Conservation (phyloP, 2,113 vertebrate genomes). For the Heterotis niloticus region DNA sequence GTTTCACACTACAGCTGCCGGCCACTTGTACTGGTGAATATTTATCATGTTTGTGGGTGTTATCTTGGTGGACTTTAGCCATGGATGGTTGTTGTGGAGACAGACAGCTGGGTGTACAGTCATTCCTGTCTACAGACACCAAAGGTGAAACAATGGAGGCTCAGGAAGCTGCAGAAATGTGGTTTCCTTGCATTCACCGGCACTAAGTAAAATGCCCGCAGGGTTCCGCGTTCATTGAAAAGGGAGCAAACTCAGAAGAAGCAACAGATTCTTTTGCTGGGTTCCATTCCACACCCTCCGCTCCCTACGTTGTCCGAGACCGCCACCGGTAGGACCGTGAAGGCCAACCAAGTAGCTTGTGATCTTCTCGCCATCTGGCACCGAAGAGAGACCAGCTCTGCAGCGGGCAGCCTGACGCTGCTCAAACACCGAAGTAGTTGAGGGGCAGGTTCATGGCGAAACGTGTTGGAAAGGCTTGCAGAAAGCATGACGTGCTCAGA, state of each 20-base stretch:
- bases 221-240: too few relatives aligned
- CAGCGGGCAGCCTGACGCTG: neutral
- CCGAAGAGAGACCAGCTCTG: neutral
- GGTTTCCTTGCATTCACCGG: conserved; percentile 46
- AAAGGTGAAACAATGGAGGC: conserved; percentile 42
- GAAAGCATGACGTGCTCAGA: neutral
- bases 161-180: conserved; percentile 43
- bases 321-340: too few relatives aligned
- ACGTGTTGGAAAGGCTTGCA: too few relatives aligned
- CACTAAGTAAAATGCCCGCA: conserved; percentile 60
- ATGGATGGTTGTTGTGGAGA: conserved; percentile 48
- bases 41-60: conserved; percentile 53
- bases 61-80: conserved; percentile 48
- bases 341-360: too few relatives aligned
- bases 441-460: neutral
- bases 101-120: conserved; percentile 43
- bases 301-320: too few relatives aligned
- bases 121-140: neutral
- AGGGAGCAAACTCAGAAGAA: neutral
- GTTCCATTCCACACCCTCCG: too few relatives aligned
- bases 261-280: neutral
- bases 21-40: conserved; percentile 51
- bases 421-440: neutral
- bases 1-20: conserved; percentile 50
- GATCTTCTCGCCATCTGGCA: too few relatives aligned